These are phyloP conservation scores for Sycophila sp. DNA, from an alignment of 1,140 invertebrate species.

Conservation along the genomic window DNA sequence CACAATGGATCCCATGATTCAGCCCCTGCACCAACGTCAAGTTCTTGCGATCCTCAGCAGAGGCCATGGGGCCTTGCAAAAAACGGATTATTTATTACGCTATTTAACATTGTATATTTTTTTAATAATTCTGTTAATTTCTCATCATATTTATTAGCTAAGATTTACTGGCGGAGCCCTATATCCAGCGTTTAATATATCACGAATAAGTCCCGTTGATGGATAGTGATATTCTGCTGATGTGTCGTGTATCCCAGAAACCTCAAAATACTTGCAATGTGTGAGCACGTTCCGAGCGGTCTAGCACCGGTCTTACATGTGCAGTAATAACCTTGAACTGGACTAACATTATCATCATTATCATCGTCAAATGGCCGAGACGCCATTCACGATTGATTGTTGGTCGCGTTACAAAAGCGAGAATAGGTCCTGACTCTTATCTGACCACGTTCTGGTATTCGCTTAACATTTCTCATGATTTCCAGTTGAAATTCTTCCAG, in stretches of 20 bases:
- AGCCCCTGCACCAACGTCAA: no score
- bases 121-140: no score
- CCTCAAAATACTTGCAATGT: constrained; percentile 31
- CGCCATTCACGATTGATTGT: constrained; percentile 29
- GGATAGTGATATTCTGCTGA: no score
- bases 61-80: no score
- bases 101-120: no score
- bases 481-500: constrained; percentile 28
- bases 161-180: no score
- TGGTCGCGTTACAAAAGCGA: constrained; percentile 19
- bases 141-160: no score
- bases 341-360: not conserved
- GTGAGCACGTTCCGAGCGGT: constrained; percentile 20
- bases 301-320: constrained; percentile 24
- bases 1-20: no score
- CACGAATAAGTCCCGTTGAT: no score
- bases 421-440: constrained; percentile 29
- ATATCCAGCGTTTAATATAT: no score
- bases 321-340: constrained; percentile 29
- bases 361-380: constrained; percentile 12
- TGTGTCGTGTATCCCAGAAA: constrained; percentile 11
- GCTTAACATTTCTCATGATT: constrained; percentile 13
- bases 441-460: constrained; percentile 13
- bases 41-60: no score
- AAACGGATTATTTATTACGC: no score